Percentiles rank a stretch among this genome's conserved stretches.
These are phyloP conservation scores for Zosterops hypoxanthus DNA, from an alignment of 2,113 vertebrate species.

Conservation along the genomic window DNA sequence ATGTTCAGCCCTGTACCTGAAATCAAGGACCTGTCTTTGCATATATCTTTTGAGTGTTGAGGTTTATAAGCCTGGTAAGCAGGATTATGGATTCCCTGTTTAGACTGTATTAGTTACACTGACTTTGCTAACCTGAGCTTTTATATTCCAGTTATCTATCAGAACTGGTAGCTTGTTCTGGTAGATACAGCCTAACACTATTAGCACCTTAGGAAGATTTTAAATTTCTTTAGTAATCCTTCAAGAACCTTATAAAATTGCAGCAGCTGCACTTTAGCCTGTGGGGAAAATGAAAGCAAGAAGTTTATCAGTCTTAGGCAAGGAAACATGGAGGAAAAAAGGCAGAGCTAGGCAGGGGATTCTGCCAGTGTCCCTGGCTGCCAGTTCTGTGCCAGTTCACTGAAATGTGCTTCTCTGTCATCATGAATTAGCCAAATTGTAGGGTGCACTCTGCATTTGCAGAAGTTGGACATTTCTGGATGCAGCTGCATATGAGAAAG, in stretches of 20 bases:
- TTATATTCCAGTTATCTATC: neutral
- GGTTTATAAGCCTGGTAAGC: neutral
- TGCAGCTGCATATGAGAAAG: neutral
- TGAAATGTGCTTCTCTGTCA: neutral
- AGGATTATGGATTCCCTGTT: neutral
- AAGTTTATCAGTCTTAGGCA: neutral
- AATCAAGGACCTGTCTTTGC: neutral
- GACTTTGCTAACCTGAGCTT: neutral
- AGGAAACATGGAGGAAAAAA: neutral
- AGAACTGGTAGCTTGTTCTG: neutral
- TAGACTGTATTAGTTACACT: neutral
- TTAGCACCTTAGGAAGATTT: slow-evolving; percentile 22
- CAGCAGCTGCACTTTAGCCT: neutral
- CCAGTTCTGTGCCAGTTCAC: neutral
- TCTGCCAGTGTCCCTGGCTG: neutral
- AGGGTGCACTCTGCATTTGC: neutral
- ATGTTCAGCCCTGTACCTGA: neutral
- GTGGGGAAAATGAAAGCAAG: neutral
- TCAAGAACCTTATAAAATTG: slow-evolving; percentile 8
- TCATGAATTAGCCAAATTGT: neutral
- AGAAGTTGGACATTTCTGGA: neutral
- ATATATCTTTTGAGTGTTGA: neutral
- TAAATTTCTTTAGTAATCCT: slow-evolving; percentile 12
- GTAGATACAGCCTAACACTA: neutral
- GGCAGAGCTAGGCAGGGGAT: neutral